Conservation (phyloP, 2,113 vertebrate species). For the Odontesthes bonariensis region DNA sequence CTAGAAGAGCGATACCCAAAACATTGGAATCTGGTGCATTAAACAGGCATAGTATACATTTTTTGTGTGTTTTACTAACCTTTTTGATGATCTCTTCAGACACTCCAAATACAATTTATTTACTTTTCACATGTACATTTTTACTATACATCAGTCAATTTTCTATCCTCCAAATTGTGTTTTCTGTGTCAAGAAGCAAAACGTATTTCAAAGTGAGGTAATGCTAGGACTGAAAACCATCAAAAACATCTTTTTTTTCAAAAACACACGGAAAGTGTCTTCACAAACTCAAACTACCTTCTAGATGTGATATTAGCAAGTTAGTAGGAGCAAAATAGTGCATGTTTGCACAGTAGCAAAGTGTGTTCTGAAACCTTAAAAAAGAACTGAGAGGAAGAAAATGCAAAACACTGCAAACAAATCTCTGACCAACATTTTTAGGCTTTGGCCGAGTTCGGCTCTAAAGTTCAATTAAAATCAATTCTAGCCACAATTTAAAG, state of each 20-base stretch:
- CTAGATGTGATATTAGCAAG: background rate
- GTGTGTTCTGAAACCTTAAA: too few relatives aligned
- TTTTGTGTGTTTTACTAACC: too few relatives aligned
- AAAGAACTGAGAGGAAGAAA: conserved; percentile 1
- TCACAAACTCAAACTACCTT: background rate
- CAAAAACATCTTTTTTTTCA: background rate
- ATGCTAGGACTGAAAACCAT: background rate
- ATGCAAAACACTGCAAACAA: conserved; percentile 20
- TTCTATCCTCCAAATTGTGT: background rate
- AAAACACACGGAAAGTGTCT: background rate
- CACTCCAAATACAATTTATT: too few relatives aligned
- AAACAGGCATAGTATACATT: too few relatives aligned
- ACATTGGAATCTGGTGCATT: too few relatives aligned
- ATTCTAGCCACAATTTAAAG: conserved; percentile 35
- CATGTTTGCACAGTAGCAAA: too few relatives aligned
- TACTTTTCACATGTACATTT: too few relatives aligned
- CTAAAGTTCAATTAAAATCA: background rate
- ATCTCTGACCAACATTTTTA: background rate
- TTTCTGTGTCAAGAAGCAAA: background rate
- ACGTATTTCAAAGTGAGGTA: background rate
- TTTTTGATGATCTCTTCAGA: too few relatives aligned
- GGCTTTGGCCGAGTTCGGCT: background rate
- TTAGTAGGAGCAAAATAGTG: conserved; percentile 3
- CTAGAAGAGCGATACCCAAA: too few relatives aligned
- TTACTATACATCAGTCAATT: background rate